A percentile compares a stretch with the other conserved stretches of the same genome.
phyloP scores from a whole-genome alignment of 2,797 vertebrate species.

The Typhlichthys subterraneus region DNA sequence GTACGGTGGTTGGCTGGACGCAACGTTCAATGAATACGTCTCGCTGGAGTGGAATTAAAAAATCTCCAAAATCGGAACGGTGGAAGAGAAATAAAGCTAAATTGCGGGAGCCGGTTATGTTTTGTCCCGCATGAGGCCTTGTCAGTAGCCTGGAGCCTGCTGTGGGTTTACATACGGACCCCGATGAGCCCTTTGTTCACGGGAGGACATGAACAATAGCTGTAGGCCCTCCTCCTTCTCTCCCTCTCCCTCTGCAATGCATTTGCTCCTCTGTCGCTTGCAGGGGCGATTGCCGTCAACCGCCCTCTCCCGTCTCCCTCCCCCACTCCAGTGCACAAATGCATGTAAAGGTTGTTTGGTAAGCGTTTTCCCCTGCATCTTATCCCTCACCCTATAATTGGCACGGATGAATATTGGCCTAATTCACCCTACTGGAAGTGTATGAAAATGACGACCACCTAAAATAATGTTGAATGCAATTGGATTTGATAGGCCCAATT shows the following conservation, averaged over 20 bases:
- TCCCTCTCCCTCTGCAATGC: slow-evolving; percentile 71
- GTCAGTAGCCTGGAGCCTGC: slow-evolving; percentile 74
- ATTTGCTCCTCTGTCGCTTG: slow-evolving; percentile 66
- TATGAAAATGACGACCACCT: slow-evolving; percentile 23
- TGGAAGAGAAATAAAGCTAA: slow-evolving; percentile 33
- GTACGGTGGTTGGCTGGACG: slow-evolving; percentile 62
- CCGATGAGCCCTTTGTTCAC: slow-evolving; percentile 83
- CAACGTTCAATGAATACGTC: slow-evolving; percentile 67
- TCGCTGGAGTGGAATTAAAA: slow-evolving; percentile 57
- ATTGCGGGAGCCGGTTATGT: slow-evolving; percentile 65
- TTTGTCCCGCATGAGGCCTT: slow-evolving; percentile 77
- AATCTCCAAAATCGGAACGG: slow-evolving; percentile 37
- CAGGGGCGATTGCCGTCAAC: slow-evolving; percentile 66
- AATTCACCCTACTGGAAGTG: slow-evolving; percentile 57
- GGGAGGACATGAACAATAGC: slow-evolving; percentile 84
- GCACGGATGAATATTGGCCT: slow-evolving; percentile 73
- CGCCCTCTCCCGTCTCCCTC: slow-evolving; percentile 50
- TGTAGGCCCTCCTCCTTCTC: slow-evolving; percentile 78
- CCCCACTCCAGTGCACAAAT: slow-evolving; percentile 68
- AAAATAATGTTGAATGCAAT: slow-evolving; percentile 57
- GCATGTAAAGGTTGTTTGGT: slow-evolving; percentile 73
- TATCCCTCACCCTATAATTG: slow-evolving; percentile 59
- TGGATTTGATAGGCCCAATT: slow-evolving; percentile 59
- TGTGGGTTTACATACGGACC: slow-evolving; percentile 78
- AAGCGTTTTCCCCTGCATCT: slow-evolving; percentile 68